These are phyloP conservation scores for Sebastes elongatus DNA, from an alignment of 2,797 vertebrate species.

Conservation along the genomic window DNA sequence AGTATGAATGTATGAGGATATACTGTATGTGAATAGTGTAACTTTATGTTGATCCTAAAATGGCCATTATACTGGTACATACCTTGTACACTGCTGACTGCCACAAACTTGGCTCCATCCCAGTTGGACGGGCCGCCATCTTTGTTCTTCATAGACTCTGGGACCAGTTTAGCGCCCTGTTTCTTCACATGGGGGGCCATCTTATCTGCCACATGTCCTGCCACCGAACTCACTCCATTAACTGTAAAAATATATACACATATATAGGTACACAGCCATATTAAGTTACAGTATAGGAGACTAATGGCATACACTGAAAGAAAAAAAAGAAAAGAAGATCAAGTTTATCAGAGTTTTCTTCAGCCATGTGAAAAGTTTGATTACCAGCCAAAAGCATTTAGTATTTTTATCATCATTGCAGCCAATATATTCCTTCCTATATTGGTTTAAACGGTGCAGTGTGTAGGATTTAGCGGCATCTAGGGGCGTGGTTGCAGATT, in stretches of 20 bases:
- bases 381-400: neutral
- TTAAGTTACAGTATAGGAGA: neutral
- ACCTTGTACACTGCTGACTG: conserved; percentile 92
- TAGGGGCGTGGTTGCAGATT: no score
- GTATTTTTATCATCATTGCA: neutral
- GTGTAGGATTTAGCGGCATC: no score
- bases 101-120: conserved; percentile 91
- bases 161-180: conserved; percentile 92
- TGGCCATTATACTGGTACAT: neutral
- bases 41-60: neutral
- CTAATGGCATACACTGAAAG: neutral
- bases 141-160: conserved; percentile 90
- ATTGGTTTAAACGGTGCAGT: neutral
- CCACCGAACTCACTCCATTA: conserved; percentile 90
- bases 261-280: neutral
- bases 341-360: neutral
- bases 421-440: neutral
- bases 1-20: neutral
- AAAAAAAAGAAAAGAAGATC: neutral
- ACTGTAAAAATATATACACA: conserved; percentile 75
- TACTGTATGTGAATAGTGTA: neutral
- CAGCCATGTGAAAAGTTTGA: neutral
- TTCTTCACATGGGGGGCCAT: conserved; percentile 94
- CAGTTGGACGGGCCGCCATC: conserved; percentile 86
- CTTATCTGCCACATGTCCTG: conserved; percentile 89